These are phyloP conservation scores for Megaceryle alcyon DNA, from an alignment of 2,797 vertebrate genomes.

Conservation along the genomic window DNA sequence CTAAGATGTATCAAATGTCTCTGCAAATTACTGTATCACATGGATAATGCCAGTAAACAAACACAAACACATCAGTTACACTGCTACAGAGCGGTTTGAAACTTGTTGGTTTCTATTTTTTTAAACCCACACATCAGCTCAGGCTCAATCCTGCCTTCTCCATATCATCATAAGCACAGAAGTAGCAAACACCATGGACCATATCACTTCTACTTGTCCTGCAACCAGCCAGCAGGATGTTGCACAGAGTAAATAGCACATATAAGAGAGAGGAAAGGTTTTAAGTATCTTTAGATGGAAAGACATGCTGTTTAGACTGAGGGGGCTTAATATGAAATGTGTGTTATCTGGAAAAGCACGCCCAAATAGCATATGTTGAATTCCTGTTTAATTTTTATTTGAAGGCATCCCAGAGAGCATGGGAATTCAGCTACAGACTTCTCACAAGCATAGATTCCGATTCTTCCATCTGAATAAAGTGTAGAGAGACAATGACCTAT, in stretches of 20 bases:
- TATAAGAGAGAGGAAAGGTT: not conserved
- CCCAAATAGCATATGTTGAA: not conserved
- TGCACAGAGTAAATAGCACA: not conserved
- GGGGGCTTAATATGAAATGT: not conserved
- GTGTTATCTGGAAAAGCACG: not conserved
- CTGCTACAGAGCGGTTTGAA: constrained; percentile 29
- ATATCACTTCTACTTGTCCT: not conserved
- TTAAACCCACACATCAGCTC: not conserved
- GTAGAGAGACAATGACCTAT: not conserved
- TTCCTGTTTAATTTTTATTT: not conserved
- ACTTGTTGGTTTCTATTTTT: constrained; percentile 20
- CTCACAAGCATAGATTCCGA: not conserved
- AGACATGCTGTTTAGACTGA: not conserved
- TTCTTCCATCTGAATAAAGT: not conserved
- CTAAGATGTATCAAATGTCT: not conserved
- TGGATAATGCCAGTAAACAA: not conserved
- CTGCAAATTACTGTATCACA: constrained; percentile 20
- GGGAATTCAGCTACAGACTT: not conserved
- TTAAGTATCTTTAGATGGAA: not conserved
- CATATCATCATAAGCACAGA: not conserved
- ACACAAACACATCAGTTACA: not conserved
- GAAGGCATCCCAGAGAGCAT: not conserved
- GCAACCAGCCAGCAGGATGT: not conserved
- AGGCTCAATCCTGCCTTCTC: not conserved
- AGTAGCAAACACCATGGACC: not conserved